Evolutionary conservation across 1,140 invertebrate genomes (phyloP).

Genomic region (Lutraria rhynchaena): DNA sequence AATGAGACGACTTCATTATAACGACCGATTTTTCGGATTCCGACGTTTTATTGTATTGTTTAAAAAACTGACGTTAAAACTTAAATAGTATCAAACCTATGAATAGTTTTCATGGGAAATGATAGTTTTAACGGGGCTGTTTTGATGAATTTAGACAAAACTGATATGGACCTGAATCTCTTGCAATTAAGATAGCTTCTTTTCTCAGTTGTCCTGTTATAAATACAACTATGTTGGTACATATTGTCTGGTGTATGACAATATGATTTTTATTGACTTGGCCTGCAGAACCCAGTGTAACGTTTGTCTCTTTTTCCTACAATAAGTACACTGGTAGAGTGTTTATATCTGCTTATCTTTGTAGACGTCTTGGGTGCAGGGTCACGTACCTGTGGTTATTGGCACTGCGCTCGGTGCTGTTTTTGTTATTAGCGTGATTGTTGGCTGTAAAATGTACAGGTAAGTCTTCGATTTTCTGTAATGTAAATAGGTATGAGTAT

Average conservation of each 20-base stretch:
- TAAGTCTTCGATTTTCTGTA: not conserved
- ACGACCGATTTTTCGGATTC: too few relatives aligned
- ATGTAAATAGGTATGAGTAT: not conserved
- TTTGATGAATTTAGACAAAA: too few relatives aligned
- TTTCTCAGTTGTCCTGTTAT: not conserved
- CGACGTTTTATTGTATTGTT: not conserved
- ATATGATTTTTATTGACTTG: too few relatives aligned
- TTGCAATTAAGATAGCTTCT: too few relatives aligned
- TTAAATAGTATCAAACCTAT: not conserved
- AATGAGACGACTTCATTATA: too few relatives aligned
- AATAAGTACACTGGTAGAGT: too few relatives aligned
- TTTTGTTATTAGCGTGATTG: not conserved
- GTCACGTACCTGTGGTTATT: not conserved
- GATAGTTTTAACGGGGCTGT: not conserved
- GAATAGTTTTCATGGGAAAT: not conserved
- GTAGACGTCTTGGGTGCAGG: constrained; percentile 1
- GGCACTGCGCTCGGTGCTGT: constrained; percentile 26
- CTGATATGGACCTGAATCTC: too few relatives aligned
- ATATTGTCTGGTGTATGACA: not conserved
- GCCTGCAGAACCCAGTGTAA: too few relatives aligned
- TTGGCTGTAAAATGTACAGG: constrained; percentile 31
- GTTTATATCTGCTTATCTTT: too few relatives aligned
- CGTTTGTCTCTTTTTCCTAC: too few relatives aligned
- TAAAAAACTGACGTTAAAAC: not conserved
- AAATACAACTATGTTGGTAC: not conserved